Evolutionary conservation across 2,797 vertebrate genomes (phyloP), one percentile per base, ranked within the genome.

Genomic region (Nothura maculosa): DNA sequence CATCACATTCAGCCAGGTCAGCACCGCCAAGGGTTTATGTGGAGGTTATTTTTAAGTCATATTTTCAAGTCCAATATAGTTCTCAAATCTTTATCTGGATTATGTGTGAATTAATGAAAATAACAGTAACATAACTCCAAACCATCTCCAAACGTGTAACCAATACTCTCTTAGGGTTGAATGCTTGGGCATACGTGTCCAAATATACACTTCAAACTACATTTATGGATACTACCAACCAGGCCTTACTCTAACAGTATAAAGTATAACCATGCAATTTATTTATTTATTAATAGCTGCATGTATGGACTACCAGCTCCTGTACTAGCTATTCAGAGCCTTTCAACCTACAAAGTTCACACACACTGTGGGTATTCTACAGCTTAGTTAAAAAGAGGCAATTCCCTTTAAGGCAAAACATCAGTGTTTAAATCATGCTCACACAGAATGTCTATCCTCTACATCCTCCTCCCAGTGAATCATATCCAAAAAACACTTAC

Each of bases 401-500:
- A 79, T 36, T 76, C 69, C 70, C 87, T 87, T 84, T 73, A 92
- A 87, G 80, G 63, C 27, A 92, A 58, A 85, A 75, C n/a, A 92
- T 10, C 69, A 55, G 22, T 8, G 22, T 52, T 90, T 42, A 47
- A 92, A 60, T 30, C 25, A 6, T 4, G 30, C 28, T 86, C 34
- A 9, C 0, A 1, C 47, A 76, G 72, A 91, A 66, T 3, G 6
- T 82, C 66, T 55, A 79, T 87, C 43, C 48, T 38, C 62, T 57
- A 60, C 69, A 73, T 27, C 11, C 79, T 90, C 81, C 85, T 95
- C 78, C 81, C 80, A 76, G 22, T 93, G 85, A 95, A 94, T 93
- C 92, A 85, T 95, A 43, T 17, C 77, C 45, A 54, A 93, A 94
- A 96, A 95, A 85, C 76, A 84, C 82, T 95, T 63, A 89, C 85